phyloP scores from a whole-genome alignment of 1,140 invertebrate genomes.

The Zaprionus africanus region DNA sequence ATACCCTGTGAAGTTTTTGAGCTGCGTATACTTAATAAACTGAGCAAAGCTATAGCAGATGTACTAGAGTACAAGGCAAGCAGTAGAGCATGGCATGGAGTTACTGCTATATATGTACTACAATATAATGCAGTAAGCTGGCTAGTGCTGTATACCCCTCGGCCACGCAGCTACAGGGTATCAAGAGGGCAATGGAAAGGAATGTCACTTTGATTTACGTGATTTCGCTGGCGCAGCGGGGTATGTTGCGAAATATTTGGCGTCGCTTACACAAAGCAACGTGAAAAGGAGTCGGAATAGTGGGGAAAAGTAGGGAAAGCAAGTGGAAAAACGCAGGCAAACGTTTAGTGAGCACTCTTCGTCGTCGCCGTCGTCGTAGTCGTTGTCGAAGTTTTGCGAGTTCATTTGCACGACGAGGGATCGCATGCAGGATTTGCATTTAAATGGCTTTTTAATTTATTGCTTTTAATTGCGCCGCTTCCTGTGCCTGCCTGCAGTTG shows the following conservation, averaged over 20 bases:
- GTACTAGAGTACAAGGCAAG: too few relatives aligned
- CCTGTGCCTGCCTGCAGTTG: background rate
- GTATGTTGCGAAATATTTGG: conserved; percentile 24
- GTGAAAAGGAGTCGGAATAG: conserved; percentile 5
- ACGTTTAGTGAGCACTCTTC: conserved; percentile 20
- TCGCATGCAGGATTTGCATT: conserved; percentile 59
- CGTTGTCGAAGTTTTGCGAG: conserved; percentile 54
- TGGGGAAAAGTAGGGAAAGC: background rate
- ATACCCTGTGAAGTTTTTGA: background rate
- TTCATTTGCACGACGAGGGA: conserved; percentile 22
- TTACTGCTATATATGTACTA: background rate
- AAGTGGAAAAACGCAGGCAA: background rate
- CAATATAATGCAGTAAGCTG: too few relatives aligned
- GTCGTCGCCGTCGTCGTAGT: conserved; percentile 4
- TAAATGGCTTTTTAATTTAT: conserved; percentile 73
- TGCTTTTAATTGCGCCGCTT: conserved; percentile 63
- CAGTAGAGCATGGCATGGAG: too few relatives aligned
- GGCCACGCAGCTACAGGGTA: background rate
- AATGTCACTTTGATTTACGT: conserved; percentile 78
- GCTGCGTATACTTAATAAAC: background rate
- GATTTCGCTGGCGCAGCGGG: conserved; percentile 34
- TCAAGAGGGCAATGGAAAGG: conserved; percentile 20
- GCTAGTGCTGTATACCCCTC: background rate
- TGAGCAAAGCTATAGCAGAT: too few relatives aligned
- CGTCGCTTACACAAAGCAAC: conserved; percentile 8